phyloP scores from a whole-genome alignment of 2,797 vertebrate genomes.

The Emys orbicularis region DNA sequence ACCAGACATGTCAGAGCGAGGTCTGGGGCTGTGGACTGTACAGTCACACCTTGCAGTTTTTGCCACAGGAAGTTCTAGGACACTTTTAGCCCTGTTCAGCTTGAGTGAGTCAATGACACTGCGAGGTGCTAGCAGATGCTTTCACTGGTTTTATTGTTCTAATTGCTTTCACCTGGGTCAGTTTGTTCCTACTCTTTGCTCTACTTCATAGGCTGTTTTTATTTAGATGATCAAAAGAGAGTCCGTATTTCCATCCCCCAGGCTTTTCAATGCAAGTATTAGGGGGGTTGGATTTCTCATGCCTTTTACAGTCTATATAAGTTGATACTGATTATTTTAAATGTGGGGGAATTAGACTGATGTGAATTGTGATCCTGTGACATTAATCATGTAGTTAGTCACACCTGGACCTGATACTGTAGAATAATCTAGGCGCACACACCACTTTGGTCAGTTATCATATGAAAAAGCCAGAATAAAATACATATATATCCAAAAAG shows the following conservation, averaged over 20 bases:
- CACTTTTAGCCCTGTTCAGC: neutral
- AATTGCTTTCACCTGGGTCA: neutral
- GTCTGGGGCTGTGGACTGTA: neutral
- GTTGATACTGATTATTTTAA: neutral
- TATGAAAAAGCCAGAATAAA: slow-evolving; percentile 23
- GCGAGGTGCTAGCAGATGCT: neutral
- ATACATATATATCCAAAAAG: slow-evolving; percentile 21
- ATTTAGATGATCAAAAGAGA: neutral
- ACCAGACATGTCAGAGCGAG: no score
- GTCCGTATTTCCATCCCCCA: neutral
- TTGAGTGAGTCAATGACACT: neutral
- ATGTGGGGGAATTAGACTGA: accelerated
- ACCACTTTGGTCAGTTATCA: slow-evolving; percentile 57
- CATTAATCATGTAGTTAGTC: slow-evolving; percentile 16
- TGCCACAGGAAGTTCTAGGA: neutral
- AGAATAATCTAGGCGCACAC: slow-evolving; percentile 9
- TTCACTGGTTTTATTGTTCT: neutral
- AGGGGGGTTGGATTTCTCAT: neutral
- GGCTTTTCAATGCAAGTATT: neutral
- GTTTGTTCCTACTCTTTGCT: neutral
- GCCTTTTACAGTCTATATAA: neutral
- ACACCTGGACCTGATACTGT: slow-evolving; percentile 31
- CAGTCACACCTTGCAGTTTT: neutral
- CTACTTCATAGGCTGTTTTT: neutral
- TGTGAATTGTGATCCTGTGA: neutral